A percentile compares a stretch with the other conserved stretches of the same genome.
phyloP scores from a whole-genome alignment of 37 sponge, comb jelly and placozoan species.

The Corticium candelabrum region DNA sequence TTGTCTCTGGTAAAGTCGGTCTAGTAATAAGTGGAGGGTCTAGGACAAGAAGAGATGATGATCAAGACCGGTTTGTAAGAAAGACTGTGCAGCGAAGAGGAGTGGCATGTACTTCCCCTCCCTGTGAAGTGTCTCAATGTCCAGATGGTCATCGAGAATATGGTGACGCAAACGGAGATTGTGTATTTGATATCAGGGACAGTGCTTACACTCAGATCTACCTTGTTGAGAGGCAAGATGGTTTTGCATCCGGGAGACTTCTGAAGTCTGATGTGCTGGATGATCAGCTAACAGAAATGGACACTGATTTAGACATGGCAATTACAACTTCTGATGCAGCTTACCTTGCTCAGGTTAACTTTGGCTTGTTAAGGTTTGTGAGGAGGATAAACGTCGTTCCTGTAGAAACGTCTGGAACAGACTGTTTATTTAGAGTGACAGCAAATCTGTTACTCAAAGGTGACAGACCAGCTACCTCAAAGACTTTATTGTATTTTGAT shows the following conservation, averaged over 20 bases:
- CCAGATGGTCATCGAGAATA: conserved; percentile 10
- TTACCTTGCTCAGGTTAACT: conserved; percentile 8
- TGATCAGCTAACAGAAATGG: background rate
- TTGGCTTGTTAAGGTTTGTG: conserved; percentile 30
- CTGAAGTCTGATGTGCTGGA: background rate
- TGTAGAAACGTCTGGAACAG: conserved; percentile 8
- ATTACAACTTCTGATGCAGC: background rate
- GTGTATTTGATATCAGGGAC: conserved; percentile 47
- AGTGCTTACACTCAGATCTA: conserved; percentile 20
- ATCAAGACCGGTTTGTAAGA: too few relatives aligned
- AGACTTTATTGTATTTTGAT: conserved; percentile 30
- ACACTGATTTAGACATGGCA: background rate
- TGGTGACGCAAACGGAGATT: conserved; percentile 65
- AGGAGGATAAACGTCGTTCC: background rate
- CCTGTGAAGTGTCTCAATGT: background rate
- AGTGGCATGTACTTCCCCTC: conserved; percentile 12
- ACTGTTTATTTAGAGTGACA: conserved; percentile 23
- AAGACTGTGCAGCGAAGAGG: background rate
- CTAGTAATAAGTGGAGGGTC: conserved; percentile 5
- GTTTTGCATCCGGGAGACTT: conserved; percentile 22
- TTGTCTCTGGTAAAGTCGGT: background rate
- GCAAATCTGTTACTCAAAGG: conserved; percentile 14
- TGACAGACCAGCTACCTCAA: conserved; percentile 12
- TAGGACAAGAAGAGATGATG: background rate
- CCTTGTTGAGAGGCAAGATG: conserved; percentile 18